These are phyloP conservation scores for Calidris pugnax DNA, from an alignment of 2,113 vertebrate species.

Conservation along the genomic window DNA sequence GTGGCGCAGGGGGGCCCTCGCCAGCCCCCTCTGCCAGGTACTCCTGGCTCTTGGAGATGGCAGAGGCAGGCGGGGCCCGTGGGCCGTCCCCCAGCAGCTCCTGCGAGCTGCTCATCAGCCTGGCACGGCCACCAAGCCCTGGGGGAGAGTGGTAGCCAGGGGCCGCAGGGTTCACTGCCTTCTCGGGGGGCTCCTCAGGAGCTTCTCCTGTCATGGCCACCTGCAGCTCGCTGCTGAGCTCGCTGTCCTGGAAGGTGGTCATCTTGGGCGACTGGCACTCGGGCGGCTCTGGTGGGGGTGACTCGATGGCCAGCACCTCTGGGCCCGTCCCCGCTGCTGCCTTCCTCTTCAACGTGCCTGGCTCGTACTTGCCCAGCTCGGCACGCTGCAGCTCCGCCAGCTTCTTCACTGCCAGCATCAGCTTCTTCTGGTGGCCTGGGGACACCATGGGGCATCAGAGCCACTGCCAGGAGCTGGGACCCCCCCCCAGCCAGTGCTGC, in stretches of 20 bases:
- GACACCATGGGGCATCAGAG: neutral
- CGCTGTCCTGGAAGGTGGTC: constrained; percentile 94
- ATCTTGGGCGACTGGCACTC: constrained; percentile 92
- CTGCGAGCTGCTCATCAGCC: constrained; percentile 77
- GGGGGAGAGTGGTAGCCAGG: constrained; percentile 21
- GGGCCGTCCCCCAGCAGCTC: constrained; percentile 74
- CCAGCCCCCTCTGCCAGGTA: constrained; percentile 70
- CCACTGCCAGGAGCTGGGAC: neutral
- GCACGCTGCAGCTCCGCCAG: constrained; percentile 91
- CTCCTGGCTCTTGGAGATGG: constrained; percentile 78
- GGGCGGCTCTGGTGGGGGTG: constrained; percentile 79
- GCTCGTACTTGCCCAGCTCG: constrained; percentile 80
- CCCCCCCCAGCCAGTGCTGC: rapidly evolving
- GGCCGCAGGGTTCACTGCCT: constrained; percentile 56
- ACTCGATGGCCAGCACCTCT: constrained; percentile 85
- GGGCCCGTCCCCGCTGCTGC: constrained; percentile 76
- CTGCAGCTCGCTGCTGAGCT: constrained; percentile 90
- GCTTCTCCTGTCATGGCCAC: constrained; percentile 84
- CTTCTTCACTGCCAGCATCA: constrained; percentile 96
- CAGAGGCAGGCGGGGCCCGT: neutral
- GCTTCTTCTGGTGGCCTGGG: constrained; percentile 96
- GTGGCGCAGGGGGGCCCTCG: neutral
- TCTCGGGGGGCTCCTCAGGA: constrained; percentile 69
- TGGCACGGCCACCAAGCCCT: constrained; percentile 67
- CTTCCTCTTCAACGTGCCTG: constrained; percentile 86